A percentile compares a stretch with the other conserved stretches of the same genome.
phyloP scores from a whole-genome alignment of 2,113 vertebrate species.

The Nymphicus hollandicus region DNA sequence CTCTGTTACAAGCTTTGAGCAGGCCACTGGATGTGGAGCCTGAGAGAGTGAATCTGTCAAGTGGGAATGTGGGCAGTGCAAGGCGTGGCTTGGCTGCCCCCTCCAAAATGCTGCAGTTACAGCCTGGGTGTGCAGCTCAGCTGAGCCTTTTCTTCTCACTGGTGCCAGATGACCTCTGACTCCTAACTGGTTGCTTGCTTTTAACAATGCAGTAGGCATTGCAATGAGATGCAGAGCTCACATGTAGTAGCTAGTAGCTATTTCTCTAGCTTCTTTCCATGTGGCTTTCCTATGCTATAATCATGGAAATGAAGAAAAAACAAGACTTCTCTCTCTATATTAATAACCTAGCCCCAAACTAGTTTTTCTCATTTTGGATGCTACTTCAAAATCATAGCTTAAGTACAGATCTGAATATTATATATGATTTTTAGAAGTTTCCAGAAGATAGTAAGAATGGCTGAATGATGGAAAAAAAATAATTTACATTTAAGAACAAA shows the following conservation, averaged over 20 bases:
- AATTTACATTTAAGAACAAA: neutral
- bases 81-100: neutral
- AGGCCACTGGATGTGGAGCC: neutral
- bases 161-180: neutral
- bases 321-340: neutral
- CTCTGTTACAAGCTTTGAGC: neutral
- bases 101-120: neutral
- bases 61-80: fast-evolving
- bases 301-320: neutral
- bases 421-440: neutral
- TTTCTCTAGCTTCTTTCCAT: neutral
- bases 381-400: neutral
- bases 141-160: neutral
- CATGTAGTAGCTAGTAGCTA: neutral
- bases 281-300: neutral
- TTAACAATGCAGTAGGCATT: neutral
- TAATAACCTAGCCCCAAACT: neutral
- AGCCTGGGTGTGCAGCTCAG: neutral
- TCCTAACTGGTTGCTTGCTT: neutral
- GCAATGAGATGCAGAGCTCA: neutral
- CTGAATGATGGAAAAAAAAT: neutral
- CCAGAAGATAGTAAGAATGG: neutral
- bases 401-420: neutral
- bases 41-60: neutral
- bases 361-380: neutral